phyloP scores from a whole-genome alignment of 2,888 invertebrate species.

The Ariolimax columbianus region DNA sequence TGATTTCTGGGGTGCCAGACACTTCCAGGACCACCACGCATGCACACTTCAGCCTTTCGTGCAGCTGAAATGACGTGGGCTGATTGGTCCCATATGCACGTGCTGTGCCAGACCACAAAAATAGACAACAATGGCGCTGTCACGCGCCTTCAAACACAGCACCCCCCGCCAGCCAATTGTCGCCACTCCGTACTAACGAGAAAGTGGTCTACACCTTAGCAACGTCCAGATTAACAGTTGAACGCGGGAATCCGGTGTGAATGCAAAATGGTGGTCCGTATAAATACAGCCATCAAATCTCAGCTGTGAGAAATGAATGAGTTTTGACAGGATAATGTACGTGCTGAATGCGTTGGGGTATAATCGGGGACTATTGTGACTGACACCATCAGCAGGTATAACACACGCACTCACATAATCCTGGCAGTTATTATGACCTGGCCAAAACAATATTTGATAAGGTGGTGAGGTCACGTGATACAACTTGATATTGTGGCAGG shows the following conservation, averaged over 20 bases:
- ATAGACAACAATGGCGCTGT: neutral
- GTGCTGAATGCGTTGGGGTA: too few relatives aligned
- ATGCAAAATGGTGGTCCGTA: too few relatives aligned
- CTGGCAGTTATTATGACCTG: too few relatives aligned
- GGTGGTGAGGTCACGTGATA: too few relatives aligned
- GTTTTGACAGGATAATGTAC: too few relatives aligned
- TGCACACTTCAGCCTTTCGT: conserved; percentile 26
- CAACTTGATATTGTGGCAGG: too few relatives aligned
- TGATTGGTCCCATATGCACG: conserved; percentile 29
- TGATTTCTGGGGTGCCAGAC: neutral
- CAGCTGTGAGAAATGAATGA: too few relatives aligned
- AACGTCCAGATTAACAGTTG: conserved; percentile 5
- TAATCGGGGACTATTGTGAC: too few relatives aligned
- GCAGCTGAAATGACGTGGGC: conserved; percentile 35
- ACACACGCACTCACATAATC: too few relatives aligned
- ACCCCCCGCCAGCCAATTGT: neutral
- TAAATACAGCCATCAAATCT: too few relatives aligned
- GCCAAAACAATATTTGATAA: too few relatives aligned
- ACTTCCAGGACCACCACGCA: conserved; percentile 29
- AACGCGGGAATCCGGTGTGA: neutral
- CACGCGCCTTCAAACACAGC: conserved; percentile 24
- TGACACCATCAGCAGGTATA: neutral
- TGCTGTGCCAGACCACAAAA: conserved; percentile 21
- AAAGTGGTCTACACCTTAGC: conserved; percentile 17
- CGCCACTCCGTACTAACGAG: conserved; percentile 7